Percentiles rank a stretch among this genome's conserved stretches.
Evolutionary conservation across 2,113 vertebrate genomes (phyloP).

Genomic region (Dipodomys stephensi): DNA sequence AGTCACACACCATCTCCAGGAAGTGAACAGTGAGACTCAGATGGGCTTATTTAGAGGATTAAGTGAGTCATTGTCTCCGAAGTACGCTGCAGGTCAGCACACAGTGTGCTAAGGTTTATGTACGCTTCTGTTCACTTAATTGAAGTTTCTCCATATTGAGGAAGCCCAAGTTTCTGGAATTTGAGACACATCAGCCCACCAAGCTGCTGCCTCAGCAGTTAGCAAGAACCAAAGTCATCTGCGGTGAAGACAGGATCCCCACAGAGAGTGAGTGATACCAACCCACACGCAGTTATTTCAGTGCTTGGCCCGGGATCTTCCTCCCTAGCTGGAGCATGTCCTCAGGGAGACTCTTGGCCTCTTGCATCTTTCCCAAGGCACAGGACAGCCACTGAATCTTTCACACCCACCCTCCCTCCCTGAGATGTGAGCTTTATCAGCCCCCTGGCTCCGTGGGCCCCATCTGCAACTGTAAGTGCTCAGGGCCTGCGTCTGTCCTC

Average conservation of each 20-base stretch:
- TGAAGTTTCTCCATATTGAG: not conserved
- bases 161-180: not conserved
- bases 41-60: not conserved
- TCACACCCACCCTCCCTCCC: not conserved
- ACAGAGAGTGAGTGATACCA: not conserved
- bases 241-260: not conserved
- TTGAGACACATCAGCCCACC: not conserved
- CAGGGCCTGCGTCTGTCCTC: too few relatives aligned
- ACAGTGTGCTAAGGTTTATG: not conserved
- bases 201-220: conserved; percentile 62
- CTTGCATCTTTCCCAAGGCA: conserved; percentile 9
- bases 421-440: not conserved
- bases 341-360: conserved; percentile 19
- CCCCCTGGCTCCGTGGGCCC: too few relatives aligned
- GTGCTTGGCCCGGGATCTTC: conserved; percentile 62
- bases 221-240: not conserved
- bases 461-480: too few relatives aligned
- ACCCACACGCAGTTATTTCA: conserved; percentile 55
- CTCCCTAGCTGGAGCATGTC: conserved; percentile 40
- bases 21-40: not conserved
- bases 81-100: not conserved
- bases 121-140: not conserved
- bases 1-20: not conserved
- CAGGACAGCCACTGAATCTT: conserved; percentile 37
- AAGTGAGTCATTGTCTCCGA: not conserved